Evolutionary conservation across 2,888 invertebrate genomes (phyloP), one percentile per base, ranked within the genome.

Genomic region (Drosophila antonietae): DNA sequence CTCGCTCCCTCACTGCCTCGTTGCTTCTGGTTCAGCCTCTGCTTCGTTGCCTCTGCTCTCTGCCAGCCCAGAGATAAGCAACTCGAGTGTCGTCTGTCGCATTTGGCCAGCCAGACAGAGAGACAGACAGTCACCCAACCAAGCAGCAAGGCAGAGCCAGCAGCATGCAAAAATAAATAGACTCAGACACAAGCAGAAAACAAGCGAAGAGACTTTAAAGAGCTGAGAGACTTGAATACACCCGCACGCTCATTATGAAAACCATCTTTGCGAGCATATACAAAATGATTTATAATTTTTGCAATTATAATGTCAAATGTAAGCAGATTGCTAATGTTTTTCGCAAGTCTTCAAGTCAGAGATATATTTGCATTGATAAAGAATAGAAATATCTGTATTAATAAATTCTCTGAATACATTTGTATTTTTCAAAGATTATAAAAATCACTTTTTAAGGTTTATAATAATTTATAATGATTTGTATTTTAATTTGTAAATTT

Each of bases 141-240:
- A 37, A 28, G 5, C 39, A 39, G 53, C 2, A 37, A 23, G 9
- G 15, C 39, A 41, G 37, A 20, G 55, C 20, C 37, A 53, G 35
- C 60, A 51, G 60, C 69, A 56, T 59, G 60, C 65, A 20, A 23
- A 80, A 80, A 80, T 73, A 78, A 78, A 63, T 78, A 78, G 62
- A 44, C 51, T 18, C 59, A 68, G 63, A 73, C 68, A 46, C 51
- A 61, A 20, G 72, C 49, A 52, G 39, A 65, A 61, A 52, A 46
- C 58, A 67, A 46, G 41, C 18, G 33, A 57, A 28, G 7, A 23
- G 28, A 9, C 20, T 35, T 47, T 18, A n/a, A 39, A 56, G 20
- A 43, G 39, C 56, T 62, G 53, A 37, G 31, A 43, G 55, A 41
- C 55, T 49, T 20, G 10, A 18, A 41, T 35, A 12, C 35, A 55